Percentiles rank a stretch among this genome's conserved stretches.
These are phyloP conservation scores for Florisuga fusca DNA, from an alignment of 2,797 vertebrate genomes.

Conservation along the genomic window DNA sequence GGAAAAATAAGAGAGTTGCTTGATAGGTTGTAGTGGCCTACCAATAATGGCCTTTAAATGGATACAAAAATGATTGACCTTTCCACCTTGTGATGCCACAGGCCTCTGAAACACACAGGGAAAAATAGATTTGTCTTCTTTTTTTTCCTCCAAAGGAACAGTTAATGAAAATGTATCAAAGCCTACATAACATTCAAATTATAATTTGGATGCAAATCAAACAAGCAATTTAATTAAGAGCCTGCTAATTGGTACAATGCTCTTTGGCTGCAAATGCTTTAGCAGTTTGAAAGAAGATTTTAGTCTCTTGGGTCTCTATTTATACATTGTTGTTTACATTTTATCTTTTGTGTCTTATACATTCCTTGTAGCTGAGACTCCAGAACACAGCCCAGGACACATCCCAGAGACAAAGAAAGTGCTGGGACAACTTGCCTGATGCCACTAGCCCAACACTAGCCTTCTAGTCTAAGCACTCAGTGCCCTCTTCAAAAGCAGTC, in stretches of 20 bases:
- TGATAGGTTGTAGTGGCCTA: constrained; percentile 37
- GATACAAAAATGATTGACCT: constrained; percentile 50
- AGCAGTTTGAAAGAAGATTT: constrained; percentile 52
- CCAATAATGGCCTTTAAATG: constrained; percentile 47
- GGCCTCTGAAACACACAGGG: background rate
- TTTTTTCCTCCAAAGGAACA: background rate
- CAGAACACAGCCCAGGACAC: background rate
- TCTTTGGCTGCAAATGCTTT: constrained; percentile 34
- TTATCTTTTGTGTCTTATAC: constrained; percentile 1
- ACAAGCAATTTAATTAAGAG: constrained; percentile 74
- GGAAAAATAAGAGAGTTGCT: constrained; percentile 63
- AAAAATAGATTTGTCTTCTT: background rate
- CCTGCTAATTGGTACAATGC: constrained; percentile 48
- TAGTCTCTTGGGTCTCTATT: constrained; percentile 41
- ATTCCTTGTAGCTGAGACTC: background rate
- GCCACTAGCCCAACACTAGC: background rate
- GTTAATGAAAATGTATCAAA: constrained; percentile 56
- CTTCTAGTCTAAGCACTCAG: background rate
- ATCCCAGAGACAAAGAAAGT: background rate
- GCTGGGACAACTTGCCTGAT: background rate
- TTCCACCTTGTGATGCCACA: constrained; percentile 31
- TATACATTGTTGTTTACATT: constrained; percentile 1
- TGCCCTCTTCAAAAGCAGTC: background rate
- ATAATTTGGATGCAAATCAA: constrained; percentile 74
- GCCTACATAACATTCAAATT: constrained; percentile 44